These are phyloP conservation scores for Rallus crepitans DNA, from an alignment of 2,797 vertebrate species.

Conservation along the genomic window DNA sequence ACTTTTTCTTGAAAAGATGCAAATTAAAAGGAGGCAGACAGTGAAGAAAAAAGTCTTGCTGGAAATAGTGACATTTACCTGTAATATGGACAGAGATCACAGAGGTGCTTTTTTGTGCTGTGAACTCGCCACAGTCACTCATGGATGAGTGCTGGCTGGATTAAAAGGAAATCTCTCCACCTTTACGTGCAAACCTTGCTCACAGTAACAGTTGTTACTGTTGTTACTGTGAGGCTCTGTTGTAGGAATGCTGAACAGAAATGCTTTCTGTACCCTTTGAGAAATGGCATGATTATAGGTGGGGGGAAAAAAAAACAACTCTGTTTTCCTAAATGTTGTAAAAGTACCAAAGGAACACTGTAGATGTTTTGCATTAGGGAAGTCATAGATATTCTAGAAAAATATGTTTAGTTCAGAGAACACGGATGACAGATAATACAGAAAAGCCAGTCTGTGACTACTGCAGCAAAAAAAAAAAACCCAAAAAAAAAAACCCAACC, in stretches of 20 bases:
- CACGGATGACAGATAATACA: background rate
- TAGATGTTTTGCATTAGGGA: background rate
- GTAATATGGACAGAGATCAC: background rate
- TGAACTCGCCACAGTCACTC: background rate
- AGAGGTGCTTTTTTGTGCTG: background rate
- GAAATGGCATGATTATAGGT: background rate
- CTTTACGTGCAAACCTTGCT: background rate
- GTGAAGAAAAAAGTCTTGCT: background rate
- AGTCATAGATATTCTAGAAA: background rate
- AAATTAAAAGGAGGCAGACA: background rate
- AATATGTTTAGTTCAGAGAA: background rate
- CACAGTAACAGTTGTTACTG: background rate
- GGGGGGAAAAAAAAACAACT: background rate
- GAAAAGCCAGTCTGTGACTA: background rate
- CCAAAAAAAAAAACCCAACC: background rate
- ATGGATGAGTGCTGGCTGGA: background rate
- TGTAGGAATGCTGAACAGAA: background rate
- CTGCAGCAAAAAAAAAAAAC: background rate
- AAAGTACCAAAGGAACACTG: background rate
- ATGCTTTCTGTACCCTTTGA: background rate
- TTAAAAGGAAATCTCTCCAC: background rate
- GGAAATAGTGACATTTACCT: background rate
- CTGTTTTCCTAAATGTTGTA: background rate
- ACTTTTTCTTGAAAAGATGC: background rate
- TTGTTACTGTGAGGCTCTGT: background rate